phyloP scores from a whole-genome alignment of 2,888 invertebrate genomes.

The Rotaria macrura region DNA sequence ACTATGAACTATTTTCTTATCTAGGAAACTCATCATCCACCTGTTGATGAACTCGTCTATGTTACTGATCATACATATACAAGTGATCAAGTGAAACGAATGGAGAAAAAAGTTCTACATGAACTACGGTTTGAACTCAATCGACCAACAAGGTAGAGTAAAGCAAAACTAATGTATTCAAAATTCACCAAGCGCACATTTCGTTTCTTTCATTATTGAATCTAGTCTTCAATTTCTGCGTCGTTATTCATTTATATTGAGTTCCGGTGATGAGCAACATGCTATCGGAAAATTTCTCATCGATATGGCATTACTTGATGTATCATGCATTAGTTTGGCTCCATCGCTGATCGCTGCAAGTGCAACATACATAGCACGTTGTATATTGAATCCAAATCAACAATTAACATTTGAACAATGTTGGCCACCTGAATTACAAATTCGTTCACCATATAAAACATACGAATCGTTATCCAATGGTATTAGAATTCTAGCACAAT shows the following conservation, averaged over 20 bases:
- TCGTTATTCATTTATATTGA: background rate
- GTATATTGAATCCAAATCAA: background rate
- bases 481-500: background rate
- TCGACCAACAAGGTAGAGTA: background rate
- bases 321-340: background rate
- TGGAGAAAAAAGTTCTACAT: constrained; percentile 7
- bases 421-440: background rate
- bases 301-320: background rate
- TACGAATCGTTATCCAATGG: background rate
- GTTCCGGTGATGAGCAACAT: background rate
- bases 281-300: constrained; percentile 1
- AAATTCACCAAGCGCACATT: too few species aligned
- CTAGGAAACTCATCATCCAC: constrained; percentile 91
- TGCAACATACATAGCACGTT: background rate
- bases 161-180: too few species aligned
- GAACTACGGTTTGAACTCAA: constrained; percentile 3
- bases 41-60: constrained; percentile 86
- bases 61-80: constrained; percentile 93
- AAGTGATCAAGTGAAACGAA: constrained; percentile 61
- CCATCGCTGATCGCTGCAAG: background rate
- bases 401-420: background rate
- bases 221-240: constrained; percentile 10
- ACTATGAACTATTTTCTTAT: too few species aligned
- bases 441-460: background rate
- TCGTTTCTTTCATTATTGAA: too few species aligned